phyloP scores from a whole-genome alignment of 2,113 vertebrate genomes.

The Helogale parvula region DNA sequence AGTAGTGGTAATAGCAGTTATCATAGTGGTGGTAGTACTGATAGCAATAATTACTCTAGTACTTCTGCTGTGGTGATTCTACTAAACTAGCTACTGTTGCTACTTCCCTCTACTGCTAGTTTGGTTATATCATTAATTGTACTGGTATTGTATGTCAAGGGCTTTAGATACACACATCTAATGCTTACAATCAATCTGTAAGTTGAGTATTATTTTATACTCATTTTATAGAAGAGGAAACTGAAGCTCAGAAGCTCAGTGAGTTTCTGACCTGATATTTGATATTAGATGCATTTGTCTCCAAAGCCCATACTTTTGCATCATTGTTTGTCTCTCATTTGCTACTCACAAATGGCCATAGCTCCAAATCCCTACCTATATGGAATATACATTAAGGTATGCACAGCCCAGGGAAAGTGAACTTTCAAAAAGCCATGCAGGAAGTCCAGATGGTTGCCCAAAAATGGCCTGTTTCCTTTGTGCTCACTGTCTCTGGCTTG shows the following conservation, averaged over 20 bases:
- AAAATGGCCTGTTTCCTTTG: constrained; percentile 71
- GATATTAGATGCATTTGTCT: background rate
- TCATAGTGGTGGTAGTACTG: background rate
- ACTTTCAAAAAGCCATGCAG: background rate
- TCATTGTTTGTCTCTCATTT: background rate
- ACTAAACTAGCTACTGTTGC: background rate
- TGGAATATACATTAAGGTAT: background rate
- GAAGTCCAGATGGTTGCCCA: constrained; percentile 51
- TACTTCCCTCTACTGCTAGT: background rate
- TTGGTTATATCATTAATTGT: background rate
- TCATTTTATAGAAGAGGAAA: background rate
- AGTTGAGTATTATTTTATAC: background rate
- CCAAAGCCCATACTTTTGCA: background rate
- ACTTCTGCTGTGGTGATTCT: background rate
- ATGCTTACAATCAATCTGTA: background rate
- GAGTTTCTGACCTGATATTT: background rate
- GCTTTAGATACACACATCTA: background rate
- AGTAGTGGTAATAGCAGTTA: background rate
- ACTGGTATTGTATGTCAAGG: background rate
- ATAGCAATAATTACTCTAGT: background rate
- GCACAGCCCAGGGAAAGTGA: background rate
- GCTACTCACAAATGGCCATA: background rate
- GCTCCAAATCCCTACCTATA: background rate
- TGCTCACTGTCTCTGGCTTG: constrained; percentile 49
- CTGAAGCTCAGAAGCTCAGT: background rate